Evolutionary conservation across 2,888 invertebrate species (phyloP).

Genomic region (Pteria penguin): DNA sequence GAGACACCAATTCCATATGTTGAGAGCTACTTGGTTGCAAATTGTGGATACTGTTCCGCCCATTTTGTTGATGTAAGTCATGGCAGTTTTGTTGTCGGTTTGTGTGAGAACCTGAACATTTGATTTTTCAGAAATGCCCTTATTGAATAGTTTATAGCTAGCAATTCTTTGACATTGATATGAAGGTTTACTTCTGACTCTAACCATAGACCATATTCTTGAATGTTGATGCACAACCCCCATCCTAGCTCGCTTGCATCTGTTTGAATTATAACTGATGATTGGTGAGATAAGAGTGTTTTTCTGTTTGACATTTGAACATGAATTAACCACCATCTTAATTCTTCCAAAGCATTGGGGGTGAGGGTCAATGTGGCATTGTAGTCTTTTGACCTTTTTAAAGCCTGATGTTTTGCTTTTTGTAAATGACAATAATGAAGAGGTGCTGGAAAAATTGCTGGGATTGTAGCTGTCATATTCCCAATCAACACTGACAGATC

Average conservation of each 20-base stretch:
- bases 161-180: slow-evolving; percentile 30
- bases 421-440: background rate
- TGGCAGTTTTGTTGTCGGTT: slow-evolving; percentile 16
- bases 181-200: slow-evolving; percentile 10
- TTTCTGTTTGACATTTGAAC: background rate
- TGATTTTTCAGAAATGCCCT: background rate
- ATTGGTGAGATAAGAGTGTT: background rate
- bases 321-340: slow-evolving; percentile 14
- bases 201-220: slow-evolving; percentile 3
- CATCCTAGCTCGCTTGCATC: slow-evolving; percentile 23
- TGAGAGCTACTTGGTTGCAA: slow-evolving; percentile 1
- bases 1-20: slow-evolving; percentile 22
- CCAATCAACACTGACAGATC: slow-evolving; percentile 1
- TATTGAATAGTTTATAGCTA: slow-evolving; percentile 15
- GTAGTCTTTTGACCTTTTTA: background rate
- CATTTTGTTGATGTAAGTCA: slow-evolving; percentile 24
- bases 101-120: slow-evolving; percentile 4
- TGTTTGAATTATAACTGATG: slow-evolving; percentile 25
- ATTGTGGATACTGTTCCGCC: slow-evolving; percentile 8
- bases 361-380: background rate
- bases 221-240: slow-evolving; percentile 1
- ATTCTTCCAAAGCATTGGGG: background rate
- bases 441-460: background rate
- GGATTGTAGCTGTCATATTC: background rate
- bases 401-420: slow-evolving; percentile 6